Percentiles rank a stretch among this genome's conserved stretches.
These are phyloP conservation scores for Chromis chromis DNA, from an alignment of 2,797 vertebrate genomes.

Conservation along the genomic window DNA sequence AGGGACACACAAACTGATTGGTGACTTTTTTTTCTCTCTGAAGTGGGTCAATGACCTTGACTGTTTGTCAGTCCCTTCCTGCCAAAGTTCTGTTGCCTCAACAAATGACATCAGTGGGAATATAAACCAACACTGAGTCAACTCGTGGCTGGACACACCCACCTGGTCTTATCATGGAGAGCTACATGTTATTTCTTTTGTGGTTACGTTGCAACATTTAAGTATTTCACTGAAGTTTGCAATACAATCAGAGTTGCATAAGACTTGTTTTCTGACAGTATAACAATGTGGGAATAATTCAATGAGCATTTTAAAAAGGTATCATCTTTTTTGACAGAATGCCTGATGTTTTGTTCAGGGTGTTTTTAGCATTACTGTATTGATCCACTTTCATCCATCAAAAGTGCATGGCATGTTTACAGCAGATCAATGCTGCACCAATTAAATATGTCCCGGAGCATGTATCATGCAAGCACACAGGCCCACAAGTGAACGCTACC, in stretches of 20 bases:
- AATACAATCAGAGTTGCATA: conserved; percentile 6
- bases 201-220: conserved; percentile 38
- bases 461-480: conserved; percentile 33
- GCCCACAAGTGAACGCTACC: not conserved
- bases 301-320: not conserved
- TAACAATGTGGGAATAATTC: not conserved
- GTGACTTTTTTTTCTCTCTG: conserved; percentile 56
- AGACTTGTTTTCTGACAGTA: not conserved
- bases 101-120: conserved; percentile 75
- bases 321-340: not conserved
- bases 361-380: conserved; percentile 22
- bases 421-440: conserved; percentile 61
- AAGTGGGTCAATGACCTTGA: conserved; percentile 72
- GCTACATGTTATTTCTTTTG: conserved; percentile 20
- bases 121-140: conserved; percentile 47
- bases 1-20: conserved; percentile 60
- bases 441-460: conserved; percentile 58
- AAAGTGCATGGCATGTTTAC: conserved; percentile 36
- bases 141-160: conserved; percentile 50
- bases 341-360: conserved; percentile 8
- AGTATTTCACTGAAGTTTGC: conserved; percentile 9
- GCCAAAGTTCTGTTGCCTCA: conserved; percentile 61
- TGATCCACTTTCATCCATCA: conserved; percentile 52
- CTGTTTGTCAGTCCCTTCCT: conserved; percentile 74
- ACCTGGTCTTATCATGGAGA: conserved; percentile 27